Conservation (phyloP, 2,888 invertebrate species). For the Crematogaster levior region DNA sequence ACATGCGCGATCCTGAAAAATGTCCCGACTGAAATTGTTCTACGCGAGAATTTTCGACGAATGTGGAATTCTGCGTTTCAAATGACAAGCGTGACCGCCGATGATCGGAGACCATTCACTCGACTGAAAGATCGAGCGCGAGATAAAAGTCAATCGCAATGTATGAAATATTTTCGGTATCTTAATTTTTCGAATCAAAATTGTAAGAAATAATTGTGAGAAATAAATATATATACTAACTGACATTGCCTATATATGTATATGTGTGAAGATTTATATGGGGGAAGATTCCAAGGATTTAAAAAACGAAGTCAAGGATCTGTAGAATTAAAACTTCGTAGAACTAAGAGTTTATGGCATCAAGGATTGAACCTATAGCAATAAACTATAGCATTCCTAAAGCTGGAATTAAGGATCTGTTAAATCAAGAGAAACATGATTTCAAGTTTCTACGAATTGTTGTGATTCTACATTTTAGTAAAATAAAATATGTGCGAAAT, state of each 20-base stretch:
- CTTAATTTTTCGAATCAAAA: neutral
- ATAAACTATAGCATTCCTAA: neutral
- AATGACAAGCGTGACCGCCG: slow-evolving; percentile 12
- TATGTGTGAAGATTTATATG: neutral
- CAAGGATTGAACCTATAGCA: neutral
- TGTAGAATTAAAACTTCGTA: neutral
- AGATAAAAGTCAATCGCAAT: neutral
- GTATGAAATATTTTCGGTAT: neutral
- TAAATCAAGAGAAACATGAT: neutral
- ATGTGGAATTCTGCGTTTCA: neutral
- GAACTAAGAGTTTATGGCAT: slow-evolving; percentile 22
- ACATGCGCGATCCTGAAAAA: slow-evolving; percentile 66
- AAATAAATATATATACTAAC: too few species aligned
- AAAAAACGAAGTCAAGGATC: neutral
- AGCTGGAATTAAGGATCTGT: slow-evolving; percentile 14
- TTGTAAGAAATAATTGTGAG: neutral
- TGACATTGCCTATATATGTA: neutral
- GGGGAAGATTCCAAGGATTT: neutral
- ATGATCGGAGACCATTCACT: neutral
- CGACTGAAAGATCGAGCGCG: neutral
- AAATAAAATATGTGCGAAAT: neutral
- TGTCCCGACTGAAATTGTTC: slow-evolving; percentile 54
- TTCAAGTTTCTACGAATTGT: neutral
- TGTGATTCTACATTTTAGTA: neutral
- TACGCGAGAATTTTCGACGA: slow-evolving; percentile 56